Percentiles rank a stretch among this genome's conserved stretches.
These are phyloP conservation scores for Troides aeacus DNA, from an alignment of 2,888 invertebrate genomes.

Conservation along the genomic window DNA sequence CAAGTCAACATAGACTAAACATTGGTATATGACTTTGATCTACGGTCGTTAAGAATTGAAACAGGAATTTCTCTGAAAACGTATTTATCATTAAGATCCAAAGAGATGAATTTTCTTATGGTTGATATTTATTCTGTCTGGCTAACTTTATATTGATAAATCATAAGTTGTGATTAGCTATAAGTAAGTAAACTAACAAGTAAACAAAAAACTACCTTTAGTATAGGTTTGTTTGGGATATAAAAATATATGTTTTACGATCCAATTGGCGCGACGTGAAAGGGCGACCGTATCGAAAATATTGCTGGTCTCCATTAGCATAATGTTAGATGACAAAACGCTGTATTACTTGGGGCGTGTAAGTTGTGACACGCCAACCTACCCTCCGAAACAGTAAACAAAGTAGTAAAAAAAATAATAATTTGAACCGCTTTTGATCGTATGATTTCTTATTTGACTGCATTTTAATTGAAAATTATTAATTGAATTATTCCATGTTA, in stretches of 20 bases:
- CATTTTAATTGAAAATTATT: too few relatives aligned
- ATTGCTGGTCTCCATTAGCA: constrained; percentile 69
- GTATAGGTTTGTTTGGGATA: background rate
- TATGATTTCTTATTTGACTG: background rate
- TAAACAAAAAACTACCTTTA: too few relatives aligned
- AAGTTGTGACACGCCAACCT: constrained; percentile 23
- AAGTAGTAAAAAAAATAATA: constrained; percentile 8
- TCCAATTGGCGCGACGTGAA: constrained; percentile 30
- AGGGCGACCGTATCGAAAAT: constrained; percentile 67
- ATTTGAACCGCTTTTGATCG: background rate
- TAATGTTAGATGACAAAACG: constrained; percentile 74
- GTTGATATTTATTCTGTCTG: too few relatives aligned
- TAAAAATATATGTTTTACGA: constrained; percentile 1
- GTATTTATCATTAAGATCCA: background rate
- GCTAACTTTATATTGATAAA: too few relatives aligned
- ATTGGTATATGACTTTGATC: background rate
- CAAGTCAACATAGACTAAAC: background rate
- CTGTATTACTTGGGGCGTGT: constrained; percentile 48
- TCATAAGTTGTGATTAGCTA: too few relatives aligned
- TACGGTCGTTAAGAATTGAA: too few relatives aligned
- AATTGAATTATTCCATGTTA: background rate
- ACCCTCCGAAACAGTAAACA: constrained; percentile 9
- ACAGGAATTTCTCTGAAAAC: too few relatives aligned
- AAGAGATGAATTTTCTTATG: background rate
- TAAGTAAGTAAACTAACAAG: too few relatives aligned